Evolutionary conservation across 30 jellyfish, hydroid and myxozoan genomes (phyloP).

Genomic region (Chrysaora quinquecirrha): DNA sequence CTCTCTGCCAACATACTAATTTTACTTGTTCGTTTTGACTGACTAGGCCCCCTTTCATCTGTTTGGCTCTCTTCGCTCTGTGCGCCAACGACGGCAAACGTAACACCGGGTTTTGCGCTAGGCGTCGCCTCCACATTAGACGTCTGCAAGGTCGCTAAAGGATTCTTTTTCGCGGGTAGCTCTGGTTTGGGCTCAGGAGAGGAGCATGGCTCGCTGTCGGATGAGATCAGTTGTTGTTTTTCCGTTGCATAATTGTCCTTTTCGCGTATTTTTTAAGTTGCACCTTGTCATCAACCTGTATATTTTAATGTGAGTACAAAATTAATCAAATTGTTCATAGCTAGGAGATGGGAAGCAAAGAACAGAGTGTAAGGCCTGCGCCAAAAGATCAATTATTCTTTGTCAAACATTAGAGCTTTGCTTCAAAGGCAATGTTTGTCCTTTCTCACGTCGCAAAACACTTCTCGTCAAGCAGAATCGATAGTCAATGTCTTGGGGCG

Average conservation of each 20-base stretch:
- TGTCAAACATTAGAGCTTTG: too few species aligned
- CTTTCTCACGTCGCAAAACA: too few species aligned
- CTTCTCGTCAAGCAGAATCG: too few species aligned
- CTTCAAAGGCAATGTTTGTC: too few species aligned
- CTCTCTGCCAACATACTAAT: slow-evolving; percentile 77
- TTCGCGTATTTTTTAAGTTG: not conserved
- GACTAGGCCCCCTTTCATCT: slow-evolving; percentile 5
- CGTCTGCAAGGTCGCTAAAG: slow-evolving; percentile 14
- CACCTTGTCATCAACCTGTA: not conserved
- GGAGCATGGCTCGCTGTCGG: slow-evolving; percentile 7
- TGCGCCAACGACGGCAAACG: slow-evolving; percentile 48
- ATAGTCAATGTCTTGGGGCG: too few species aligned
- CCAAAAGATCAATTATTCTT: too few species aligned
- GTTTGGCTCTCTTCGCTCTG: slow-evolving; percentile 42
- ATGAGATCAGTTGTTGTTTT: slow-evolving; percentile 10
- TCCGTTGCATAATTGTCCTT: not conserved
- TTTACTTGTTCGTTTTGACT: slow-evolving; percentile 54
- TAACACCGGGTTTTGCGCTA: not conserved
- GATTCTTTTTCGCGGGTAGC: not conserved
- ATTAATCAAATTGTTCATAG: too few species aligned
- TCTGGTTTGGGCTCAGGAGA: slow-evolving; percentile 52
- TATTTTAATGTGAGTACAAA: too few species aligned
- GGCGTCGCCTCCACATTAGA: not conserved
- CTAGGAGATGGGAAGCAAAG: too few species aligned
- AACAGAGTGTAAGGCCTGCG: too few species aligned